Evolutionary conservation across 1,140 invertebrate species (phyloP), one percentile per base, ranked within the genome.

Genomic region (Homarus americanus): DNA sequence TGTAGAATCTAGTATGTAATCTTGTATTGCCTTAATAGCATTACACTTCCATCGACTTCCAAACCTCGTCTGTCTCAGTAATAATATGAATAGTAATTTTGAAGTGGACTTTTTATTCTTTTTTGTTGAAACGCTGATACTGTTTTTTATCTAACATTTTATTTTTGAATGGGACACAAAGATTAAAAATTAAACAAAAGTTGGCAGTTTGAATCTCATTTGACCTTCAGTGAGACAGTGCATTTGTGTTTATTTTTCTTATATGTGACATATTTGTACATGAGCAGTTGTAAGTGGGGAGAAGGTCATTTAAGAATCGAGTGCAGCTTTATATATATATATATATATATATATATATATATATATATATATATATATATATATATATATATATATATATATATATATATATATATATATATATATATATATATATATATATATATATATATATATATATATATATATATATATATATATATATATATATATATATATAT

Each of bases 401-500:
- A 82, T 58, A 82, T 63, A 36, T 58, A 53, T n/a, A 49, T 63
- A 32, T 82, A 36, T 82, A 49, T 49, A 49, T 49, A 49, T 49
- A 49, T 49, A 49, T 49, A 49, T 49, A 49, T 49, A 49, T 49
- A 49, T 49, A 49, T 49, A 49, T 49, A 80, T 38, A 79, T 79
- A 72, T 72, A 76, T 38, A 76, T 36, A 28, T 76, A 76, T 38
- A 76, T 76, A 76, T 72, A 72, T 79, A 82, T 53, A 82, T 63
- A 15, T 82, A 53, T 32, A 53, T 82, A 63, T 49, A 53, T 82
- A 82, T 28, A n/a, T 28, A 32, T 28, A 58, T 63, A 28, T 36
- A 9, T 53, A 63, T 41, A 80, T 80, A 80, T 40, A 41, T 49
- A 41, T 80, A 20, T 80, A 41, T 72, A 20, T n/a, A 20, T n/a